Conservation (phyloP, 2,888 invertebrate species). For the Tenthredo notha region DNA sequence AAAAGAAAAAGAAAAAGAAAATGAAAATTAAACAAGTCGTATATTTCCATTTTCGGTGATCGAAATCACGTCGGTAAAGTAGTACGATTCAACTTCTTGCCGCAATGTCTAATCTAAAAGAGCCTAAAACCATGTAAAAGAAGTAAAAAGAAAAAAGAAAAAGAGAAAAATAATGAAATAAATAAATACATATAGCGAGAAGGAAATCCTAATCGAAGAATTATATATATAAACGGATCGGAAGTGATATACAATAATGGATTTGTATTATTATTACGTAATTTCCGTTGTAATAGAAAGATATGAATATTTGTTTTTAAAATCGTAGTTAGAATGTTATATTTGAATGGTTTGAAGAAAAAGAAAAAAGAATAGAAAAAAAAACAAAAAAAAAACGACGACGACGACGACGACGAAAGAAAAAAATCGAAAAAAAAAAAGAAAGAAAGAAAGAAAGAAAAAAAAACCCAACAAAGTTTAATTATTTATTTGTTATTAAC, state of each 20-base stretch:
- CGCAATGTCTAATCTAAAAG: background rate
- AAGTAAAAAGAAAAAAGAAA: background rate
- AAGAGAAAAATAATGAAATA: background rate
- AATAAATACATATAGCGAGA: background rate
- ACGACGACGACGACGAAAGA: too few species aligned
- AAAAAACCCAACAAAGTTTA: background rate
- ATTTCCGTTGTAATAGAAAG: conserved; percentile 11
- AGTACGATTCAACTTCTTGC: background rate
- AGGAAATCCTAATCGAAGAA: background rate
- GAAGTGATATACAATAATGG: conserved; percentile 7
- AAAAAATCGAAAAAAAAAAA: background rate
- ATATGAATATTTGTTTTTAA: background rate
- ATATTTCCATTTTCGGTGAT: background rate
- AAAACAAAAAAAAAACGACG: background rate
- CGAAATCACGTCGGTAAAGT: background rate
- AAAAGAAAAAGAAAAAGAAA: background rate
- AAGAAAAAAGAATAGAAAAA: background rate
- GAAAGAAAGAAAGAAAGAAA: background rate
- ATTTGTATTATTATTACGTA: conserved; percentile 13
- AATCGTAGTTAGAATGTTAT: conserved; percentile 12
- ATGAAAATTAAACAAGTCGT: background rate
- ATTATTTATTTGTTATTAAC: conserved; percentile 2
- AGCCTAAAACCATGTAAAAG: background rate
- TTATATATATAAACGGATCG: conserved; percentile 7
- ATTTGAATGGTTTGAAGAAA: background rate